Evolutionary conservation across 53 echinoderm and acorn worm species (phyloP).

Genomic region (Paracentrotus lividus): DNA sequence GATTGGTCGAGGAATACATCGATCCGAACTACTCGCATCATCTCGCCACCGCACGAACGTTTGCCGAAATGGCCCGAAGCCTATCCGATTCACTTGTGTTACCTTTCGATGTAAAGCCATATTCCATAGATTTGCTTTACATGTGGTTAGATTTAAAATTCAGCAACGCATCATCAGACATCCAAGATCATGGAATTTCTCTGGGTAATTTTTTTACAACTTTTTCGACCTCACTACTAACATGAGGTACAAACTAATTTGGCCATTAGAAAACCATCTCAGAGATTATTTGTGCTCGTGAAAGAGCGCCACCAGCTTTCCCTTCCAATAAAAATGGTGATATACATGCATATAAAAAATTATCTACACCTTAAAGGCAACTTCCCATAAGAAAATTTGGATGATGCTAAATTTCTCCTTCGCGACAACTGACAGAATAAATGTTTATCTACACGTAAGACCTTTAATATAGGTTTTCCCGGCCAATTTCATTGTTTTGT

Average conservation of each 20-base stretch:
- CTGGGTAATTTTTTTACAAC: neutral
- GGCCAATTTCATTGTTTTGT: too few relatives aligned
- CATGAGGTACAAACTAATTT: too few relatives aligned
- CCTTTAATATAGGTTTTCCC: too few relatives aligned
- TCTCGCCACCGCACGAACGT: slow-evolving; percentile 70
- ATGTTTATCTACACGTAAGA: too few relatives aligned
- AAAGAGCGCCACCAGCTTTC: neutral
- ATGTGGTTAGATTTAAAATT: neutral
- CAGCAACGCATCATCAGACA: neutral
- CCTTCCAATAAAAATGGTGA: neutral
- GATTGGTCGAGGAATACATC: slow-evolving; percentile 77
- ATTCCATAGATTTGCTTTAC: neutral
- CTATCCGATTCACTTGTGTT: slow-evolving; percentile 64
- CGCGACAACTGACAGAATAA: too few relatives aligned
- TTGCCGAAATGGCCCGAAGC: slow-evolving; percentile 73
- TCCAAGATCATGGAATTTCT: slow-evolving; percentile 20
- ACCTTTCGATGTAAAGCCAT: slow-evolving; percentile 11
- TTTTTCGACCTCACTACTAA: neutral
- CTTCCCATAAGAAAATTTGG: too few relatives aligned
- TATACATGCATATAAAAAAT: too few relatives aligned
- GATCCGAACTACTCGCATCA: slow-evolving; percentile 76
- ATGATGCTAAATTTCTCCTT: too few relatives aligned
- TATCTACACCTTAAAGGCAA: too few relatives aligned
- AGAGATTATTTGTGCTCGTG: too few relatives aligned
- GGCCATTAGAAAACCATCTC: too few relatives aligned